These are phyloP conservation scores for Scaeva pyrastri DNA, from an alignment of 2,888 invertebrate species.

Conservation along the genomic window DNA sequence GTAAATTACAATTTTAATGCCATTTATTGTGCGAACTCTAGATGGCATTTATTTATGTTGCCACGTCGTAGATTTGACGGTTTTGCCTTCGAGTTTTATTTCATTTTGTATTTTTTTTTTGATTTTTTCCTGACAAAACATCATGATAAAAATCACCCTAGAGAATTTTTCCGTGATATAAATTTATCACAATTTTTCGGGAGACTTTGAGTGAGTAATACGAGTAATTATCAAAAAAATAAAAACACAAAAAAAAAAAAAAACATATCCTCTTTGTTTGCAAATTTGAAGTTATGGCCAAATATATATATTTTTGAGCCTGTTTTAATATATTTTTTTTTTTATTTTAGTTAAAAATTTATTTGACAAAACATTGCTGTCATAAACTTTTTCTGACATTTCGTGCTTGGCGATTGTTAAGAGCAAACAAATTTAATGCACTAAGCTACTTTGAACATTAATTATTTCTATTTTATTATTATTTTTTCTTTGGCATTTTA, in stretches of 20 bases:
- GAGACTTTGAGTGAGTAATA: neutral
- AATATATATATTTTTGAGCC: neutral
- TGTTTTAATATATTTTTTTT: neutral
- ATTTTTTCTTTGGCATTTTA: neutral
- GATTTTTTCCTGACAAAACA: constrained; percentile 15
- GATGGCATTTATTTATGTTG: constrained; percentile 43
- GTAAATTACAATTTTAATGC: constrained; percentile 58
- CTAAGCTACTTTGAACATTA: constrained; percentile 5
- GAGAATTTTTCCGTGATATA: constrained; percentile 24
- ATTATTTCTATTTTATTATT: constrained; percentile 5
- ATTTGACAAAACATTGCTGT: neutral
- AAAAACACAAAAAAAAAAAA: neutral
- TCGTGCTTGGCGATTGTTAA: neutral
- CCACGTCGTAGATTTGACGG: constrained; percentile 35
- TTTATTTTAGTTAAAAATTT: neutral
- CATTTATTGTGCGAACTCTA: constrained; percentile 51
- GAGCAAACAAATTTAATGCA: neutral
- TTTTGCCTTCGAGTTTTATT: constrained; percentile 11
- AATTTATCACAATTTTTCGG: neutral
- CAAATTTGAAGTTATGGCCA: neutral
- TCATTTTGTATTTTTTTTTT: neutral
- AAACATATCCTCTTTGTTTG: neutral
- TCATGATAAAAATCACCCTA: constrained; percentile 5
- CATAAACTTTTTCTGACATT: constrained; percentile 14
- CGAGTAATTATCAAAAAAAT: neutral